Base-by-base conservation (phyloP, 2,113 vertebrate genomes). In the Neofelis nebulosa region DNA sequence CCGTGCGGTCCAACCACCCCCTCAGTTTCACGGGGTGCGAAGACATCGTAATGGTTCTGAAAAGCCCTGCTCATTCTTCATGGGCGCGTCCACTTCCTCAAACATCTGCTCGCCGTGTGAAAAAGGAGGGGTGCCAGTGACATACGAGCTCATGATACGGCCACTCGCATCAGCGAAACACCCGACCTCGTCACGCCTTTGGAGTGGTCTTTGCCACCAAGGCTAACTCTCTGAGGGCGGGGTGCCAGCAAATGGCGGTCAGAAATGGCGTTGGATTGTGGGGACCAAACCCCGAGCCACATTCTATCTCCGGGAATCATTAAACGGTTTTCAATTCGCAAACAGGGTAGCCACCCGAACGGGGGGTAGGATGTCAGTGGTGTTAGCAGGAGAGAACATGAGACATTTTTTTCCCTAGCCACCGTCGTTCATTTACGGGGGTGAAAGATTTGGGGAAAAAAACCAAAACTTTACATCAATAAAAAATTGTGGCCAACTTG, bases 1-100 rank as follows among this genome's bases (percentile, higher is more conserved):
- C 11, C 21, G 6, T 0, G 7, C 5, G 0, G 3, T 0, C 33
- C 5, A 1, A 21, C 19, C 3, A 1, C 31, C 16, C 12, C 8
- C 7, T 23, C 68, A 18, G 63, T 69, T 10, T 81, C 41, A 7
- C 1, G 13, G 3, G 14, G 4, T 12, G 5, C 7, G 13, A 61
- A 21, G 11, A 27, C 63, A 23, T 33, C 41, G 55, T 48, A 48
- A n/a, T 19, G 38, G 65, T 50, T 50, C 88, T 8, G 38, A 45
- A 41, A 27, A 63, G 63, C 14, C 12, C 4, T 33, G 7, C 7
- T 1, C 12, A 1, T 6, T 69, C 41, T 86, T 41, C 27, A 4
- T 15, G n/a, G 21, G 9, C 63, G 29, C 57, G 3, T 31, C 9
- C 11, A 7, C 1, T 38, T 63, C 23, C 61, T 55, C 27, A 14